Percentiles rank a stretch among this genome's conserved stretches.
Conservation (phyloP, 2,113 vertebrate species). For the Furnarius figulus region DNA sequence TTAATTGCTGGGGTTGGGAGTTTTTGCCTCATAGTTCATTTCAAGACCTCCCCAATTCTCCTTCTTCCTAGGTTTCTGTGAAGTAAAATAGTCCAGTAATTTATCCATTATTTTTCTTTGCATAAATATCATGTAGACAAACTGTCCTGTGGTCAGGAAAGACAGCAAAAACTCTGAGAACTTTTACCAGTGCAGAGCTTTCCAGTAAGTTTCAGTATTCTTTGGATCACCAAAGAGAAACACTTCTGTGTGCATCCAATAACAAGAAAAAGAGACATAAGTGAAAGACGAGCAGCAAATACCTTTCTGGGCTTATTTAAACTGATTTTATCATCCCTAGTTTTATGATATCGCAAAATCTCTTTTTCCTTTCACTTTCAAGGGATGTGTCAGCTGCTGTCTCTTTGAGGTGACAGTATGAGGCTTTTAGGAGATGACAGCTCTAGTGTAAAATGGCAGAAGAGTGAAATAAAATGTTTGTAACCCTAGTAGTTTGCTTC, state of each 20-base stretch:
- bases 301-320: background rate
- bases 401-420: background rate
- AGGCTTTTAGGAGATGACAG: background rate
- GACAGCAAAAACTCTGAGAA: background rate
- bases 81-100: background rate
- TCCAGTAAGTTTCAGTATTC: background rate
- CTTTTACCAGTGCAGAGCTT: background rate
- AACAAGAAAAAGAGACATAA: background rate
- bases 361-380: background rate
- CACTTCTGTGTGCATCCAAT: background rate
- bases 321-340: background rate
- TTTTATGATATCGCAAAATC: conserved; percentile 5
- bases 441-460: background rate
- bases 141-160: background rate
- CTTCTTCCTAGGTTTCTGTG: background rate
- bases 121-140: background rate
- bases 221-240: background rate
- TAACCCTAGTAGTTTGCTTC: background rate
- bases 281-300: background rate
- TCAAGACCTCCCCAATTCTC: background rate
- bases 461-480: background rate
- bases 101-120: background rate
- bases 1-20: background rate
- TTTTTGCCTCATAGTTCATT: background rate
- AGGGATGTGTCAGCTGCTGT: background rate